phyloP scores from a whole-genome alignment of 2,113 vertebrate species.

The Nesogale talazaci region DNA sequence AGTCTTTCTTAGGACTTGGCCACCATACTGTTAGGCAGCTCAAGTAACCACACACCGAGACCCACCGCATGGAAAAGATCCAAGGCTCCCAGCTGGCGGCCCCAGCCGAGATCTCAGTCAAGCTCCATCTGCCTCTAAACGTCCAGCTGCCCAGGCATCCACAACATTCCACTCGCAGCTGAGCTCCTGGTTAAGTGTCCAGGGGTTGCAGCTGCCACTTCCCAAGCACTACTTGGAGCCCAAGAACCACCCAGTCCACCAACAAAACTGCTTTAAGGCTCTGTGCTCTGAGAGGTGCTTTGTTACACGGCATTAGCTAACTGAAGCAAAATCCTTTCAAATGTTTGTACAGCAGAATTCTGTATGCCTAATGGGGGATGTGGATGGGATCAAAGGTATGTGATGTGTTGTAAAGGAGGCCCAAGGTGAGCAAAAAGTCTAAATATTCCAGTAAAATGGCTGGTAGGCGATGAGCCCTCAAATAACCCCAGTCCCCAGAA shows the following conservation, averaged over 20 bases:
- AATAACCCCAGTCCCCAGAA: not conserved
- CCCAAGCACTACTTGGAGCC: not conserved
- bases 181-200: not conserved
- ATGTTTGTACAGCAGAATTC: conserved; percentile 8
- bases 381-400: not conserved
- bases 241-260: not conserved
- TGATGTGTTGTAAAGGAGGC: not conserved
- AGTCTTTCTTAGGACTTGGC: conserved; percentile 23
- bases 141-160: not conserved
- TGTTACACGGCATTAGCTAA: conserved; percentile 48
- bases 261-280: not conserved
- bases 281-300: conserved; percentile 1
- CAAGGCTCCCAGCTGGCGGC: not conserved
- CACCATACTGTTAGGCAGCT: not conserved
- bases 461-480: not conserved
- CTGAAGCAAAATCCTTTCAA: conserved; percentile 38
- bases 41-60: not conserved
- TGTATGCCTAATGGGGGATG: not conserved
- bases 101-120: not conserved
- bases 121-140: not conserved
- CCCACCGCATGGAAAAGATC: not conserved
- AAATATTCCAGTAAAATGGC: not conserved
- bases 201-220: not conserved
- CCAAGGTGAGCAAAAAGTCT: not conserved
- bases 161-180: not conserved